These are phyloP conservation scores for Volucella inflata DNA, from an alignment of 2,888 invertebrate species.

Conservation along the genomic window DNA sequence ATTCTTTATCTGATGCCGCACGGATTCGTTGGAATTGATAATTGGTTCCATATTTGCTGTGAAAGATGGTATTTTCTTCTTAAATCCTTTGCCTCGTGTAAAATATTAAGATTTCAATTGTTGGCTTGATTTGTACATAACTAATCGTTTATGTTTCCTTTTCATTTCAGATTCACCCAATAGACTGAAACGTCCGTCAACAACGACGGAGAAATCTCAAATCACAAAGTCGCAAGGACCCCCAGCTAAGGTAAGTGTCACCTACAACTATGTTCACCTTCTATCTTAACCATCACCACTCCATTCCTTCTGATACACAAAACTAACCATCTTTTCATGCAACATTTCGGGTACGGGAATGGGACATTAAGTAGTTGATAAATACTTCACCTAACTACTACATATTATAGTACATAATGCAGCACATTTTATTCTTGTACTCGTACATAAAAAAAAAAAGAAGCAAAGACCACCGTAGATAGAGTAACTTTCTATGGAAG, in stretches of 20 bases:
- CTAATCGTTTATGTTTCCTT: slow-evolving; percentile 8
- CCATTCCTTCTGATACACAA: slow-evolving; percentile 17
- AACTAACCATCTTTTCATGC: slow-evolving; percentile 24
- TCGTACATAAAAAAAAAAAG: slow-evolving; percentile 3
- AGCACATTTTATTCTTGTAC: slow-evolving; percentile 56
- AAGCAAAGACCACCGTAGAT: neutral
- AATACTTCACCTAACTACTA: slow-evolving; percentile 22
- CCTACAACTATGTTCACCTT: neutral
- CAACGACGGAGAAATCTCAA: slow-evolving; percentile 79
- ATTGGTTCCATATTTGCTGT: no score
- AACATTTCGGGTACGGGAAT: slow-evolving; percentile 40
- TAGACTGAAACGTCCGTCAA: slow-evolving; percentile 79
- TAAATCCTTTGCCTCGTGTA: no score
- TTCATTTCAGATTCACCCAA: slow-evolving; percentile 79
- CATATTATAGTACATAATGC: slow-evolving; percentile 1
- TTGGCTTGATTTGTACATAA: no score
- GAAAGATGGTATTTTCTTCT: no score
- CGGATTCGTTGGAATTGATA: no score
- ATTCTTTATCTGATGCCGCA: no score
- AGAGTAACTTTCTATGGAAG: slow-evolving; percentile 37
- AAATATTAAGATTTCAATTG: no score
- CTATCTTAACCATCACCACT: neutral
- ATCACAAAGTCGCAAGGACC: slow-evolving; percentile 79
- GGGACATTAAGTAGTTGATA: slow-evolving; percentile 43
- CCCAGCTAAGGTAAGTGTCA: slow-evolving; percentile 79